Evolutionary conservation across 1,140 invertebrate genomes (phyloP).

Genomic region (Drosophila arizonae): DNA sequence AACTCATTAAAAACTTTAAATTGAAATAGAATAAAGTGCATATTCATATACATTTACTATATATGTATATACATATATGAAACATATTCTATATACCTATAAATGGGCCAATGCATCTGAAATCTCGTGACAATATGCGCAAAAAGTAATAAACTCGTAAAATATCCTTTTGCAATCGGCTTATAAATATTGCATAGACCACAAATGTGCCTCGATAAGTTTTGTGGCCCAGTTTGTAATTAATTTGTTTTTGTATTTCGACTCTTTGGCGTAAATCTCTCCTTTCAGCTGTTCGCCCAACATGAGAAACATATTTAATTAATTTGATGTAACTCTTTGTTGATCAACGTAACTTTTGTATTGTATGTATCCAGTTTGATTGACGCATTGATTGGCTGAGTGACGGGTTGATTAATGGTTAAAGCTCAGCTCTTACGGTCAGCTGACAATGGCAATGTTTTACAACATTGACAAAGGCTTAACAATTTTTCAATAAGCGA

Average conservation of each 20-base stretch:
- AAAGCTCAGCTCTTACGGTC: too few relatives aligned
- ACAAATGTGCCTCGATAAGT: constrained; percentile 3
- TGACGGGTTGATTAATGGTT: too few relatives aligned
- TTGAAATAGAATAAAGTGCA: constrained; percentile 77
- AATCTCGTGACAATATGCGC: constrained; percentile 37
- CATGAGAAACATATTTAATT: not conserved
- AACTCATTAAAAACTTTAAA: constrained; percentile 79
- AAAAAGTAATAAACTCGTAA: constrained; percentile 5
- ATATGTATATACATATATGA: too few relatives aligned
- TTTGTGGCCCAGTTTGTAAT: not conserved
- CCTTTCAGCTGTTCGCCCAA: too few relatives aligned
- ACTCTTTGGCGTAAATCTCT: not conserved
- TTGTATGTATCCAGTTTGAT: too few relatives aligned
- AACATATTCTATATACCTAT: constrained; percentile 36
- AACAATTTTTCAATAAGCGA: too few relatives aligned
- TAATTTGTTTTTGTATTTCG: not conserved
- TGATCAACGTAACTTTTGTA: too few relatives aligned
- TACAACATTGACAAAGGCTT: too few relatives aligned
- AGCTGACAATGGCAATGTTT: too few relatives aligned
- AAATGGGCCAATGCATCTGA: constrained; percentile 38
- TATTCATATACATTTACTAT: constrained; percentile 25
- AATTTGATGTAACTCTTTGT: not conserved
- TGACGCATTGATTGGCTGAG: too few relatives aligned
- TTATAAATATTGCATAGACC: constrained; percentile 22
- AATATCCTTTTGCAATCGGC: constrained; percentile 18